phyloP scores from a whole-genome alignment of 1,140 invertebrate species.

The Drepana arcuata region DNA sequence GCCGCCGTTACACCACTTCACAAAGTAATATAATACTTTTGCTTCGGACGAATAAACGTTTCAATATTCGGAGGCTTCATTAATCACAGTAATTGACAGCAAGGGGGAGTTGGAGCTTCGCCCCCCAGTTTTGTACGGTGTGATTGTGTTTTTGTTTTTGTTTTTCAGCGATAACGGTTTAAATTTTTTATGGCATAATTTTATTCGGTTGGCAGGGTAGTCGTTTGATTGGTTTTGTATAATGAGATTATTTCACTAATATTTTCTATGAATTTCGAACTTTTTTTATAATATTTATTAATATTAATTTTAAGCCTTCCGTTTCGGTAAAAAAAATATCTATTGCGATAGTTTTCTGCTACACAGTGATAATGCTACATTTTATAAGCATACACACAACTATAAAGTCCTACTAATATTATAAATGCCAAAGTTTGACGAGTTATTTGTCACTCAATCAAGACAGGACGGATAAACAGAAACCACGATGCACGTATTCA shows the following conservation, averaged over 20 bases:
- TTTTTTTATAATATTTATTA: background rate
- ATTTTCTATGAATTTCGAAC: too few species aligned
- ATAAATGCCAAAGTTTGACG: background rate
- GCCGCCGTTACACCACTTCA: constrained; percentile 29
- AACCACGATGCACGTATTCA: background rate
- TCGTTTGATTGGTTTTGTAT: background rate
- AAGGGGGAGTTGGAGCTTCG: constrained; percentile 38
- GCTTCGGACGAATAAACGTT: constrained; percentile 57
- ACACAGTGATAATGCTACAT: too few species aligned
- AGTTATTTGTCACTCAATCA: background rate
- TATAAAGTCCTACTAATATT: background rate
- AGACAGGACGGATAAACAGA: background rate
- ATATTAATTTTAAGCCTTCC: background rate
- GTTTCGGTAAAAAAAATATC: background rate
- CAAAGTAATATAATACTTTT: constrained; percentile 59
- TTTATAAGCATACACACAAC: background rate
- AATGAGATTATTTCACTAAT: background rate
- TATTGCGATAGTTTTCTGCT: too few species aligned
- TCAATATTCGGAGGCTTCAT: constrained; percentile 63
- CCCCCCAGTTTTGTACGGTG: constrained; percentile 21
- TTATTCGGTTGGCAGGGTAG: too few species aligned
- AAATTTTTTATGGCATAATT: constrained; percentile 18
- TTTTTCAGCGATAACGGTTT: constrained; percentile 24
- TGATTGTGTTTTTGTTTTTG: constrained; percentile 44
- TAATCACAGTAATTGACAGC: constrained; percentile 68